A percentile compares a stretch with the other conserved stretches of the same genome.
Conservation (phyloP, 2,888 invertebrate species). For the Hedya salicella region DNA sequence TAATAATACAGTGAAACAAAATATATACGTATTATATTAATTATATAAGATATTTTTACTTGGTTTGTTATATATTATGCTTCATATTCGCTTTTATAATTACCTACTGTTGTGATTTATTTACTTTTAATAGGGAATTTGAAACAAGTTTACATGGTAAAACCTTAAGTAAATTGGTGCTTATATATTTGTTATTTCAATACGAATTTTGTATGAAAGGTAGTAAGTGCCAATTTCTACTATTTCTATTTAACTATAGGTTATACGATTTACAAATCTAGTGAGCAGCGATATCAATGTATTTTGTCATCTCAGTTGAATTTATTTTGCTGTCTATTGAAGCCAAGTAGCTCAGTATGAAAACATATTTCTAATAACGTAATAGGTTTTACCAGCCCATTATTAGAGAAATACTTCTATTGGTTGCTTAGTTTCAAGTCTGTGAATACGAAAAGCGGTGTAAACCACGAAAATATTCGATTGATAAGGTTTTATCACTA, state of each 20-base stretch:
- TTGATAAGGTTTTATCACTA: too few relatives aligned
- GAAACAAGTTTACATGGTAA: background rate
- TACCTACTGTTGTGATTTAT: background rate
- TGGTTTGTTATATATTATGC: conserved; percentile 29
- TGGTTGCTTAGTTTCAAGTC: too few relatives aligned
- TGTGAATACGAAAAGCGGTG: too few relatives aligned
- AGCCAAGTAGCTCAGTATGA: too few relatives aligned
- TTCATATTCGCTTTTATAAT: conserved; percentile 6
- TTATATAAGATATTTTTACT: conserved; percentile 37
- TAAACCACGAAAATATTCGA: too few relatives aligned
- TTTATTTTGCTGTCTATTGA: too few relatives aligned
- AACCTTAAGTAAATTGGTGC: background rate
- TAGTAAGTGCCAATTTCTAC: background rate
- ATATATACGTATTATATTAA: conserved; percentile 33
- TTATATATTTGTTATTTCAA: background rate
- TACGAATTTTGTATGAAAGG: background rate
- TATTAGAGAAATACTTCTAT: too few relatives aligned
- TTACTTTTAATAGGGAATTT: background rate
- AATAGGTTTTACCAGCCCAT: too few relatives aligned
- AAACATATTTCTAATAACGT: too few relatives aligned
- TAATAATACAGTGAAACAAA: conserved; percentile 28
- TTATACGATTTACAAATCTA: too few relatives aligned
- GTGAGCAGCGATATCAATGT: too few relatives aligned
- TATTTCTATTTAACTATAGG: background rate
- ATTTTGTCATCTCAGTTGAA: too few relatives aligned